phyloP scores from a whole-genome alignment of 2,888 invertebrate species.

The Malacosoma neustria region DNA sequence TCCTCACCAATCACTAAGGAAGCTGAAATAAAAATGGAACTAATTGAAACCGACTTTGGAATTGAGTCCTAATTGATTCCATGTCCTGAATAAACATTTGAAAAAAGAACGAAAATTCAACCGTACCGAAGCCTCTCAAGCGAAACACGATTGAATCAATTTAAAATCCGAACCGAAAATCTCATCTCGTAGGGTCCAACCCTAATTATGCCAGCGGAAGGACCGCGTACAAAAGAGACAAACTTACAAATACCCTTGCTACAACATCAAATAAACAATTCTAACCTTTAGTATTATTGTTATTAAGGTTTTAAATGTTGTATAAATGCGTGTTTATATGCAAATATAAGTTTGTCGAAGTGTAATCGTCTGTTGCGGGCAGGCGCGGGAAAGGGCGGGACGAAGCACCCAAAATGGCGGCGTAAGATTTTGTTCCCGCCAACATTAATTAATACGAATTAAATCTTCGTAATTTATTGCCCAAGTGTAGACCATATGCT shows the following conservation, averaged over 20 bases:
- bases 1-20: no score
- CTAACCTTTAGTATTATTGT: constrained; percentile 13
- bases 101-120: constrained; percentile 24
- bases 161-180: constrained; percentile 59
- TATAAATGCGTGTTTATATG: constrained; percentile 12
- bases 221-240: constrained; percentile 55
- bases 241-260: constrained; percentile 22
- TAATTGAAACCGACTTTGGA: constrained; percentile 25
- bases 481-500: constrained; percentile 50
- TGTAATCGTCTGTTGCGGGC: constrained; percentile 67
- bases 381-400: constrained; percentile 51
- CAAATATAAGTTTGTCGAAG: constrained; percentile 38
- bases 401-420: constrained; percentile 67
- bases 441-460: constrained; percentile 50
- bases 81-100: constrained; percentile 32
- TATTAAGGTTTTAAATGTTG: constrained; percentile 14
- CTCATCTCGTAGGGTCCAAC: constrained; percentile 64
- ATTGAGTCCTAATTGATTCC: constrained; percentile 47
- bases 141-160: constrained; percentile 71
- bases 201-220: constrained; percentile 70
- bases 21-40: constrained; percentile 11
- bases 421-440: constrained; percentile 66
- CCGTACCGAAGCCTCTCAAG: constrained; percentile 36
- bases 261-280: constrained; percentile 20
- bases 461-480: constrained; percentile 72